phyloP scores from a whole-genome alignment of 2,888 invertebrate genomes.

The Drosophila nr. fundita region DNA sequence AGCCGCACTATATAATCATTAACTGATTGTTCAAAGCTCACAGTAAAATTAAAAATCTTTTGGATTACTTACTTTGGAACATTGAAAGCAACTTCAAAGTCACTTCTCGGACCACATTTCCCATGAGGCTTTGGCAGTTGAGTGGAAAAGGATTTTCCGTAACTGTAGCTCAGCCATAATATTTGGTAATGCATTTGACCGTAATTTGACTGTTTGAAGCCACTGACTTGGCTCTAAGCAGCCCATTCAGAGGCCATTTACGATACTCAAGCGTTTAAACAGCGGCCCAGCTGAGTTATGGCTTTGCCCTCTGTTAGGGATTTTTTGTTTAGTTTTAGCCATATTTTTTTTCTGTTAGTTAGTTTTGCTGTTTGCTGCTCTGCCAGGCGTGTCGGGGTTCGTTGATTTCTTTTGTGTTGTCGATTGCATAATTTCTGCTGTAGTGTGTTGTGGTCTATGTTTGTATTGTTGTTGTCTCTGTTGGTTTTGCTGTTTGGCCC shows the following conservation, averaged over 20 bases:
- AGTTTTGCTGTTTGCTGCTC: constrained; percentile 39
- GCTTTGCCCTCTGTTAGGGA: constrained; percentile 27
- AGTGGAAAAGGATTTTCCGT: neutral
- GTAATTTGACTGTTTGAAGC: constrained; percentile 19
- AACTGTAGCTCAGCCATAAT: neutral
- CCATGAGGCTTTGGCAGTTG: neutral
- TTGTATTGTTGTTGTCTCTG: constrained; percentile 20
- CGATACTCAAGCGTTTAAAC: neutral
- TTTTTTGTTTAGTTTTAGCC: constrained; percentile 16
- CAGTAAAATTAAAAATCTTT: neutral
- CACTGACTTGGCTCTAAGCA: constrained; percentile 24
- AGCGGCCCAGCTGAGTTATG: constrained; percentile 16
- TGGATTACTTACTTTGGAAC: neutral
- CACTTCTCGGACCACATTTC: neutral
- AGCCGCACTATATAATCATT: neutral
- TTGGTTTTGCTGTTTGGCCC: constrained; percentile 41
- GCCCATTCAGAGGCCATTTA: constrained; percentile 33
- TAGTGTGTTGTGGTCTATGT: constrained; percentile 21
- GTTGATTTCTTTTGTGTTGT: constrained; percentile 54
- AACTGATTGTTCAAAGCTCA: neutral
- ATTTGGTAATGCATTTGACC: constrained; percentile 21
- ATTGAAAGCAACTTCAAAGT: neutral
- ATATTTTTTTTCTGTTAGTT: constrained; percentile 5
- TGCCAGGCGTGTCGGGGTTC: constrained; percentile 43
- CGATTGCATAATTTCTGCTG: constrained; percentile 66